These are phyloP conservation scores for Drosophila nigromelanica DNA, from an alignment of 1,140 invertebrate species.

Conservation along the genomic window DNA sequence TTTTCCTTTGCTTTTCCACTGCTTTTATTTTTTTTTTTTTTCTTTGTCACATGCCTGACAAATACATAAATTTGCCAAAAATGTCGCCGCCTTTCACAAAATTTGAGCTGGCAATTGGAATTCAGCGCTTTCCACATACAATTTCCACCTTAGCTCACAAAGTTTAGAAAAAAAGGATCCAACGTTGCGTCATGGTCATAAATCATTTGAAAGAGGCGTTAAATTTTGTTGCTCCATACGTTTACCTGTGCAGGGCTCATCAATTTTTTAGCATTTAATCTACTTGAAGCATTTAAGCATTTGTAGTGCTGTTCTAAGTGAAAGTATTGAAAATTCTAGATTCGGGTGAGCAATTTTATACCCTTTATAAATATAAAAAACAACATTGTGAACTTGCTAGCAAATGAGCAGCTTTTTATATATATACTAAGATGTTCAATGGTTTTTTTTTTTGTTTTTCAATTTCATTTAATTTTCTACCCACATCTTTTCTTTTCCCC, in stretches of 20 bases:
- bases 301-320: not conserved
- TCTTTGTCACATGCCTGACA: slow-evolving; percentile 69
- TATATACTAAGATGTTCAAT: too few species aligned
- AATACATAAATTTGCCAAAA: slow-evolving; percentile 83
- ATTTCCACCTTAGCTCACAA: slow-evolving; percentile 25
- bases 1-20: slow-evolving; percentile 7
- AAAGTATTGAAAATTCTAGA: not conserved
- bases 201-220: slow-evolving; percentile 58
- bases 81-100: slow-evolving; percentile 82
- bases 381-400: too few species aligned
- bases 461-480: too few species aligned
- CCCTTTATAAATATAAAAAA: too few species aligned
- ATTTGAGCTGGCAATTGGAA: slow-evolving; percentile 80
- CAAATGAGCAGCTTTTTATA: too few species aligned
- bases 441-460: too few species aligned
- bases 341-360: not conserved
- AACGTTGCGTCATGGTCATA: slow-evolving; percentile 51
- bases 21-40: slow-evolving; percentile 19
- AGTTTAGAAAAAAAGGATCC: slow-evolving; percentile 33
- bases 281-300: slow-evolving; percentile 22
- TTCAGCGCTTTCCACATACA: slow-evolving; percentile 49
- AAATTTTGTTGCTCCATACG: slow-evolving; percentile 33
- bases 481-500: too few species aligned
- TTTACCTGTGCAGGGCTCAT: slow-evolving; percentile 44
- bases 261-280: slow-evolving; percentile 66